Evolutionary conservation across 2,797 vertebrate genomes (phyloP).

Genomic region (Leptodactylus fallax): DNA sequence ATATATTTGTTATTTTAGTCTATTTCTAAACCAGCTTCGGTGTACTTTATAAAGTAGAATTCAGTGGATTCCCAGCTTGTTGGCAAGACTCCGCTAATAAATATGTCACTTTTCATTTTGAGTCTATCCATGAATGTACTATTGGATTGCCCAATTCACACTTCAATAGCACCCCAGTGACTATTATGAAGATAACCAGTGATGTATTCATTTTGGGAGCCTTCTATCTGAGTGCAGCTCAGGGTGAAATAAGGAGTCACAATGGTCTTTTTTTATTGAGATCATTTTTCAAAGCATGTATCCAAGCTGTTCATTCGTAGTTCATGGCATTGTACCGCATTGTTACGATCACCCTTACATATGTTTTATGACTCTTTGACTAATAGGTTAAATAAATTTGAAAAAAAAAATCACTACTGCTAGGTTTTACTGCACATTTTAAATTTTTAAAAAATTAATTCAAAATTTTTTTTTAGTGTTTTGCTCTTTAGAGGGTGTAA

Average conservation of each 20-base stretch:
- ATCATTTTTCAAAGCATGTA: background rate
- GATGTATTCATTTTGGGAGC: conserved; percentile 50
- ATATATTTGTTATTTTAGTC: conserved; percentile 28
- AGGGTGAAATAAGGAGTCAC: background rate
- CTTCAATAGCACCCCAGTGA: conserved; percentile 49
- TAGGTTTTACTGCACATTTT: too few species aligned
- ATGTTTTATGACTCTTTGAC: background rate
- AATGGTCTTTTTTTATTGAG: background rate
- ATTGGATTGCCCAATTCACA: conserved; percentile 42
- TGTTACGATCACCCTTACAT: too few species aligned
- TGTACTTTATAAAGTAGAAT: conserved; percentile 15
- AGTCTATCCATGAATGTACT: conserved; percentile 31
- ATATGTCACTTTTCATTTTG: conserved; percentile 60
- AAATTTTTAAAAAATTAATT: too few species aligned
- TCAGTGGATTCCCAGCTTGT: conserved; percentile 18
- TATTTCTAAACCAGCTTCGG: background rate
- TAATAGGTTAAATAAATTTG: background rate
- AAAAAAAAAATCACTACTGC: too few species aligned
- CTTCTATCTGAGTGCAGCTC: conserved; percentile 3
- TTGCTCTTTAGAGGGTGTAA: too few species aligned
- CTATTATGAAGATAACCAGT: conserved; percentile 44
- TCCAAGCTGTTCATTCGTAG: background rate
- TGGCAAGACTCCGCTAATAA: conserved; percentile 44
- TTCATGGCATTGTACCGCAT: background rate
- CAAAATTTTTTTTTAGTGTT: too few species aligned